Conservation (phyloP, 2,113 vertebrate species). For the Chroicocephalus ridibundus region DNA sequence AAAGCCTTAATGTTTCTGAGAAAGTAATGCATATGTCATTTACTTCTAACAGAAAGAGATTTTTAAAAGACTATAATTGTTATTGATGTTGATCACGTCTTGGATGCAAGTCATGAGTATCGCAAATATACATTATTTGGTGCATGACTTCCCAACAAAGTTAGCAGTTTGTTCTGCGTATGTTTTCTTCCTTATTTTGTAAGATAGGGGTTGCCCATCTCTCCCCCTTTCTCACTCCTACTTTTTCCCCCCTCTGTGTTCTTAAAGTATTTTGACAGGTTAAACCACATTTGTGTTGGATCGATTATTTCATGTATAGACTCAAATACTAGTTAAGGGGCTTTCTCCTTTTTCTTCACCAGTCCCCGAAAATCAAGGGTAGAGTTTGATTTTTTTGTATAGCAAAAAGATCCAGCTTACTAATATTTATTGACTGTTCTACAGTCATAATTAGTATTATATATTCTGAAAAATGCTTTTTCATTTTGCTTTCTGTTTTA, state of each 20-base stretch:
- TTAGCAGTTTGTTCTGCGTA: not conserved
- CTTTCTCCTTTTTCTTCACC: not conserved
- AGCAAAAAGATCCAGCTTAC: not conserved
- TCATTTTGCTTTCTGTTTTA: not conserved
- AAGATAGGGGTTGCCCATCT: not conserved
- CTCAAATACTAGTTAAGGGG: not conserved
- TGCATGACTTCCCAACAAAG: not conserved
- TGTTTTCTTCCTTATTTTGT: not conserved
- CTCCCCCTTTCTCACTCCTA: not conserved
- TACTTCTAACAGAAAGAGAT: not conserved
- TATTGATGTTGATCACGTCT: not conserved
- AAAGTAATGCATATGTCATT: no score
- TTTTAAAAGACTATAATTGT: fast-evolving
- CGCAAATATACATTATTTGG: not conserved
- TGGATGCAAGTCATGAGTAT: not conserved
- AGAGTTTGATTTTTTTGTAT: not conserved
- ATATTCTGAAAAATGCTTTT: not conserved
- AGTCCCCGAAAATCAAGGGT: not conserved
- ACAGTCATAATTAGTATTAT: no score
- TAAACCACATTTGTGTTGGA: not conserved
- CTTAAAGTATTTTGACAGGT: not conserved
- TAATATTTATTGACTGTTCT: not conserved
- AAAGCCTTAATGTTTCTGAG: not conserved
- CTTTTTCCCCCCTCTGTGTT: not conserved
- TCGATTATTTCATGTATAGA: not conserved